Base-by-base conservation (phyloP, 1,140 invertebrate genomes). In the Trachymyrmex septentrionalis region DNA sequence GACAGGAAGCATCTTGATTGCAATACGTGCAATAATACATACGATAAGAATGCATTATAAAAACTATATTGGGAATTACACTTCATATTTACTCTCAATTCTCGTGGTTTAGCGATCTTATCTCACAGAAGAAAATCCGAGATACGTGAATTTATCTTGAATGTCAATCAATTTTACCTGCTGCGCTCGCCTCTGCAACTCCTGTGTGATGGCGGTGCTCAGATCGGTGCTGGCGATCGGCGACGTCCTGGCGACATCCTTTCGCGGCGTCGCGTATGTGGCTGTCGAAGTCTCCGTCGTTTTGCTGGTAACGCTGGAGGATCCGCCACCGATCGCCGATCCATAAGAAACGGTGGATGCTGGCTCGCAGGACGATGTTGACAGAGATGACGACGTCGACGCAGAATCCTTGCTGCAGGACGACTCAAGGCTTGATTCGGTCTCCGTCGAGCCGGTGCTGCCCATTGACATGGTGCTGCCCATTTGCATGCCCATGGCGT, bases 171-270 rank as follows among this genome's bases (percentile, higher is more conserved):
- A 3, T 69, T 64, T 24, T 87, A 95, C 94, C 94, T 94, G 94
- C 95, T 97, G 96, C 66, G 96, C 96, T 94, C 97, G 95, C 93
- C 96, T 96, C 88, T 96, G 95, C 72, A 97, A 93, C 93, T 97
- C 97, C 91, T 96, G 95, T 78, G 96, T 96, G 85, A 97, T 96
- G 59, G 97, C 97, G 88, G 96, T 96, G 44, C 94, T 91, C 1
- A 96, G 90, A 86, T 95, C 94, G 73, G 94, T 95, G 63, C 82
- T 92, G 21, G 86, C 48, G 87, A 91, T 72, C 24, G 92, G 86
- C 24, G 90, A 91, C 5, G 81, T 89, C 71, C 89, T 88, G 50
- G 72, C 34, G 48, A 61, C 38, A 24, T 71, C 80, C 55, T 87
- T 90, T 67, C 63, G 84, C 38, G 59, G 61, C 59, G 88, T 78